These are phyloP conservation scores for Dicyrtoma fusca DNA, from an alignment of 2,888 invertebrate species.

Conservation along the genomic window DNA sequence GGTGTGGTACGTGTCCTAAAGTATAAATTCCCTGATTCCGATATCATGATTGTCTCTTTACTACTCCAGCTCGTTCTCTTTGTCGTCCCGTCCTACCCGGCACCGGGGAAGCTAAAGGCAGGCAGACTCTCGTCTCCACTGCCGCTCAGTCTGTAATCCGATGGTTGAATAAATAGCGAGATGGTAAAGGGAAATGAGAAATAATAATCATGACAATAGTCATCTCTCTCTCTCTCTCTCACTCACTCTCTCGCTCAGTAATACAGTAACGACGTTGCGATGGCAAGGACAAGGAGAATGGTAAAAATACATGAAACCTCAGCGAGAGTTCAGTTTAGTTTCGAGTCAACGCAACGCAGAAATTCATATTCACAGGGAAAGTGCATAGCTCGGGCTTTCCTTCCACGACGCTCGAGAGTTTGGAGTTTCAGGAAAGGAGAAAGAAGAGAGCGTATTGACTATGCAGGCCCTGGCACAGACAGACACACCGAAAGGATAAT, in stretches of 20 bases:
- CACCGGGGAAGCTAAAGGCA: neutral
- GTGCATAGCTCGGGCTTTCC: too few relatives aligned
- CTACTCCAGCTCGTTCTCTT: constrained; percentile 11
- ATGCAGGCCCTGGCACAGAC: neutral
- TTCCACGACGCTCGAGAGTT: neutral
- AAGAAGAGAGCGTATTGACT: constrained; percentile 4
- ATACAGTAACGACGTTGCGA: too few relatives aligned
- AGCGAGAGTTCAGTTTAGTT: neutral
- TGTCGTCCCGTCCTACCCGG: neutral
- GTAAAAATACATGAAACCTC: too few relatives aligned
- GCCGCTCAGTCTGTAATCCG: constrained; percentile 9
- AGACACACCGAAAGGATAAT: constrained; percentile 12
- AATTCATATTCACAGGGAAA: too few relatives aligned
- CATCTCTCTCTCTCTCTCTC: constrained; percentile 4
- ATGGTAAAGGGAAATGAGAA: constrained; percentile 33
- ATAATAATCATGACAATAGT: constrained; percentile 32
- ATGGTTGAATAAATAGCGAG: constrained; percentile 27
- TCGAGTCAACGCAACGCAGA: neutral
- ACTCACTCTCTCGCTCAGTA: neutral
- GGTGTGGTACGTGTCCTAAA: neutral
- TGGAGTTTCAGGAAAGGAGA: neutral
- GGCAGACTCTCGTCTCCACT: neutral
- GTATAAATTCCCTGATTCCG: constrained; percentile 18
- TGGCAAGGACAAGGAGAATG: too few relatives aligned
- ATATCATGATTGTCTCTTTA: constrained; percentile 5